These are phyloP conservation scores for Lepidostoma basale DNA, from an alignment of 1,140 invertebrate genomes.

Conservation along the genomic window DNA sequence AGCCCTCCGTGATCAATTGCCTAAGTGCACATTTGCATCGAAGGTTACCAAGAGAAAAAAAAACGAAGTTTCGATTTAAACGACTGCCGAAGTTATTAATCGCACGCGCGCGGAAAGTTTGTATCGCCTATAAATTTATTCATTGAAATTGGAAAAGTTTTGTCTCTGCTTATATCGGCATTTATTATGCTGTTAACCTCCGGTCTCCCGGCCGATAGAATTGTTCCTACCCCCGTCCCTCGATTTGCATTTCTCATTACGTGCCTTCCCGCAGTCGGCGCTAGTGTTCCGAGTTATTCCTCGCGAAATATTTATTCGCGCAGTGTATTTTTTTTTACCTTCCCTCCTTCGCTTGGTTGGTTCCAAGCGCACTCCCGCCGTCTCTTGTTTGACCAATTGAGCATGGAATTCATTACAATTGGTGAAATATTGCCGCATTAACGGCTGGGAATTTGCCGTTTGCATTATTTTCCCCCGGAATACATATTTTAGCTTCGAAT, in stretches of 20 bases:
- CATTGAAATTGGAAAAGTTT: slow-evolving; percentile 22
- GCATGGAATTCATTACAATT: slow-evolving; percentile 19
- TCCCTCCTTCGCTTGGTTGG: neutral
- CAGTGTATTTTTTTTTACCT: neutral
- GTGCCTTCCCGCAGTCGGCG: slow-evolving; percentile 18
- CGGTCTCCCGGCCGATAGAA: slow-evolving; percentile 14
- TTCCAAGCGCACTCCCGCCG: neutral
- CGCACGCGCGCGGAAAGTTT: neutral
- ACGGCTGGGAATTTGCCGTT: slow-evolving; percentile 15
- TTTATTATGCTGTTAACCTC: slow-evolving; percentile 24
- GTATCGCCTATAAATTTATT: slow-evolving; percentile 24
- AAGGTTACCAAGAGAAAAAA: too few relatives aligned
- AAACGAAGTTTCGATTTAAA: neutral
- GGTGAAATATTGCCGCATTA: slow-evolving; percentile 16
- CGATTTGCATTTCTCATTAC: slow-evolving; percentile 30
- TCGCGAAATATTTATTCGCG: slow-evolving; percentile 27
- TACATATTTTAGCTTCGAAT: slow-evolving; percentile 22
- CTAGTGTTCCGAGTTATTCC: slow-evolving; percentile 18
- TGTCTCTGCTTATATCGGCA: slow-evolving; percentile 22
- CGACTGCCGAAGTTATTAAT: neutral
- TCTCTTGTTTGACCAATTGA: slow-evolving; percentile 18
- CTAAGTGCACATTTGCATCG: neutral
- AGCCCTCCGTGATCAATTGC: neutral
- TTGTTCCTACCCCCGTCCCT: slow-evolving; percentile 11
- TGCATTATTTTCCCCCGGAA: slow-evolving; percentile 6